Evolutionary conservation across 1,140 invertebrate species (phyloP), one percentile per base, ranked within the genome.

Genomic region (Harpegnathos saltator): DNA sequence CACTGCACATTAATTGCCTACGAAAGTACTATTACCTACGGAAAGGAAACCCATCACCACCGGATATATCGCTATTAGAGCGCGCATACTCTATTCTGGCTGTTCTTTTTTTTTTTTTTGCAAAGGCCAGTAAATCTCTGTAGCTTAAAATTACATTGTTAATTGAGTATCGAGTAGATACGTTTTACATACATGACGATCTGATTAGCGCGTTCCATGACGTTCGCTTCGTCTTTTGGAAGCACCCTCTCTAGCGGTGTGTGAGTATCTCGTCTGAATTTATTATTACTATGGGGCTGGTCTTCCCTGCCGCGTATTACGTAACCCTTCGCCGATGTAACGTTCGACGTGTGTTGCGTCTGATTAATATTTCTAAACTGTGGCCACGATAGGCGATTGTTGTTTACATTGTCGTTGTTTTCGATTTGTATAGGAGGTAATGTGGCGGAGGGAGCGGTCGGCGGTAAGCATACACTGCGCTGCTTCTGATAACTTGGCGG

Each of bases 161-260:
- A 78, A 89, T 74, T 58, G 73, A 81, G 44, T 81, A 85, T 90
- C 82, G 56, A 86, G 22, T 82, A 77, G 54, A 62, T 84, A 77
- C 69, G 29, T 63, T 85, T 93, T 95, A 97, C 97, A 95, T 97
- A 97, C 97, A 97, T 97, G 92, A 97, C 97, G 94, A 97, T 97
- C 93, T 97, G 97, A 95, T 96, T 97, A 91, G 97, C 97, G 92
- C 96, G 96, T 95, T 97, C 96, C 95, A 97, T 96, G 89, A 97
- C 97, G 92, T 96, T 96, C 85, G 96, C 96, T 95, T 97, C 96
- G 92, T 97, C 96, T 87, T 96, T 95, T 92, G 95, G 95, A 91
- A 95, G 92, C 87, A 95, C 95, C 84, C 95, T 93, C 91, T 95
- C 95, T 77, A 95, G 94, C 85, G 94, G 94, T 81, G 92, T 92